Evolutionary conservation across 2,797 vertebrate genomes (phyloP), one percentile per base, ranked within the genome.

Genomic region (Austrolebias charrua): DNA sequence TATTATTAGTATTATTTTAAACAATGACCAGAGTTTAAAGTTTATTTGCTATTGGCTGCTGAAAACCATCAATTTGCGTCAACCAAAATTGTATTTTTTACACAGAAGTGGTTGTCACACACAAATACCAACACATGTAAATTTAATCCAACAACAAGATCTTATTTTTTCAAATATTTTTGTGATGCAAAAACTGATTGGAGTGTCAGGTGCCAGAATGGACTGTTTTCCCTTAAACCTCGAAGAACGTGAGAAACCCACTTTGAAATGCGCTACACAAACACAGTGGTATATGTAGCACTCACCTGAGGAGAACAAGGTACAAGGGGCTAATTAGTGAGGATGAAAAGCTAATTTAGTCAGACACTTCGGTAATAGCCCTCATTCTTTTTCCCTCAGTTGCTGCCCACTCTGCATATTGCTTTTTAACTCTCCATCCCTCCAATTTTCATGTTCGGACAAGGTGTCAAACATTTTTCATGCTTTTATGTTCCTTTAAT

Each of bases 281-380:
- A 68, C 73, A 83, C 69, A 68, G 65, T 79, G 66, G 81, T 75
- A 78, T 70, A 74, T 75, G 77, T 78, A 80, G 60, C 73, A 73
- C 75, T 82, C 72, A 87, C 86, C 81, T 83, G 78, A 47, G 80
- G 86, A 82, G 76, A 82, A 56, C 62, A 75, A 81, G 81, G 83
- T 87, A 89, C 88, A 85, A 85, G 84, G 79, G 88, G 84, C 84
- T 91, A 88, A 91, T 91, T 91, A 91, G 85, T 85, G 87, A 88
- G 84, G 81, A 90, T 87, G 86, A 91, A 81, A 89, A 91, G 88
- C 85, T 92, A 88, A 89, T 91, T 90, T 90, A 89, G 88, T 91
- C 82, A 79, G 85, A 88, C 88, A 90, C 85, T 85, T 86, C 75
- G 84, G 83, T 90, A 87, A 89, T 90, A 78, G 60, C 76, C 82